Evolutionary conservation across 2,888 invertebrate species (phyloP).

Genomic region (Hoplodrina blanda): DNA sequence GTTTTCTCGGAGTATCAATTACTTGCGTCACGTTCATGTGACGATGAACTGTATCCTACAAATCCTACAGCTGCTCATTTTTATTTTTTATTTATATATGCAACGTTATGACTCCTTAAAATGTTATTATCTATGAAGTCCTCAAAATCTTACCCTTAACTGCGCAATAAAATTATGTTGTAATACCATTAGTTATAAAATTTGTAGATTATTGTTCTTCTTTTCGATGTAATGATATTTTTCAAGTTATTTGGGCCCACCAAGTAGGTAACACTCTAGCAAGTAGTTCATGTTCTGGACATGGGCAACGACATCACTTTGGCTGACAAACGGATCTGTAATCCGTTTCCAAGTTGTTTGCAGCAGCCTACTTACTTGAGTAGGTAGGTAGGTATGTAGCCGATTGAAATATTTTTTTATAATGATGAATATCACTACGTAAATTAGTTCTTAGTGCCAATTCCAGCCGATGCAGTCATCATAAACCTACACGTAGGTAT

Average conservation of each 20-base stretch:
- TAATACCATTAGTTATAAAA: background rate
- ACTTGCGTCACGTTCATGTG: constrained; percentile 58
- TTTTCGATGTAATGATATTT: no score
- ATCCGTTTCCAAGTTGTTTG: no score
- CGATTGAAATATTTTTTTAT: constrained; percentile 7
- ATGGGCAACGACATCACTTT: no score
- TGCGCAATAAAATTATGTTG: background rate
- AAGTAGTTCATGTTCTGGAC: no score
- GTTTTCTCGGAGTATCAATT: constrained; percentile 66
- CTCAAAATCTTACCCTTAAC: no score
- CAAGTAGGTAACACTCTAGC: no score
- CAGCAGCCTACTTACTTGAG: no score
- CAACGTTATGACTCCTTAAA: background rate
- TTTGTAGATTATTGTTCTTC: no score
- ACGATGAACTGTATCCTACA: constrained; percentile 59
- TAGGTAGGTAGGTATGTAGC: background rate
- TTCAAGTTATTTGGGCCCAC: no score
- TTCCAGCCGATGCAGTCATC: constrained; percentile 16
- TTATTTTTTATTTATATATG: constrained; percentile 23
- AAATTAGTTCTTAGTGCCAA: background rate
- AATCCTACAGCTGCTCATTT: constrained; percentile 49
- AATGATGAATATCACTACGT: constrained; percentile 3
- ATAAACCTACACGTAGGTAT: background rate
- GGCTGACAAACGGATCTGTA: no score
- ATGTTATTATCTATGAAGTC: background rate